A percentile compares a stretch with the other conserved stretches of the same genome.
phyloP scores from a whole-genome alignment of 2,113 vertebrate genomes.

The Callithrix jacchus region DNA sequence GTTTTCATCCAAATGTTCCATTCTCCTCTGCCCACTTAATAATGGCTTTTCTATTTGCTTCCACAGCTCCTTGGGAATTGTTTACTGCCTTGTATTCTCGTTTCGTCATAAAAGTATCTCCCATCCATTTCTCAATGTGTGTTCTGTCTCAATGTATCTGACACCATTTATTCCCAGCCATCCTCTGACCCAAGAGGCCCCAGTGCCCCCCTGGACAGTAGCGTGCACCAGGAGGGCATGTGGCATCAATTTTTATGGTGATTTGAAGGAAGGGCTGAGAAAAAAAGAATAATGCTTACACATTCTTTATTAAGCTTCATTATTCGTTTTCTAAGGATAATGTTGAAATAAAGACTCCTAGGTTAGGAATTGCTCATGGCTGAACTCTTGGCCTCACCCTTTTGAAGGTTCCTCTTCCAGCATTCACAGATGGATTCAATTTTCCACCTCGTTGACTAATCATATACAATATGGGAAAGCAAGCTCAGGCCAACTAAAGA shows the following conservation, averaged over 20 bases:
- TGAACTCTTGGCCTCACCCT: not conserved
- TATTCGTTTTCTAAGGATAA: not conserved
- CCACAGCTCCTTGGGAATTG: not conserved
- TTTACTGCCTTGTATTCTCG: not conserved
- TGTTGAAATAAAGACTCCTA: not conserved
- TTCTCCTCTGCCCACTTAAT: not conserved
- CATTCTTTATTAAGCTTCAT: not conserved
- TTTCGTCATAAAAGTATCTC: not conserved
- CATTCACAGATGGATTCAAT: not conserved
- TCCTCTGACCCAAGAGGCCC: not conserved
- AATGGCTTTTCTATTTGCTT: not conserved
- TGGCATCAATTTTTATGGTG: not conserved
- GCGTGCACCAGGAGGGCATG: rapidly evolving
- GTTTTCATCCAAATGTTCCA: not conserved
- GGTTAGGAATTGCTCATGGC: not conserved
- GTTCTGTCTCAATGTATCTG: not conserved
- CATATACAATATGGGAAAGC: not conserved
- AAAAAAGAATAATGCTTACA: not conserved
- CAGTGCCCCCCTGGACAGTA: not conserved
- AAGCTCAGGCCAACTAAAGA: not conserved
- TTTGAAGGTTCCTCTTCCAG: not conserved
- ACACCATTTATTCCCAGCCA: not conserved
- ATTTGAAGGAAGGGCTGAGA: not conserved
- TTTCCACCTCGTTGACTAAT: not conserved
- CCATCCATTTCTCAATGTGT: not conserved